Evolutionary conservation across 2,113 vertebrate genomes (phyloP).

Genomic region (Numida meleagris): DNA sequence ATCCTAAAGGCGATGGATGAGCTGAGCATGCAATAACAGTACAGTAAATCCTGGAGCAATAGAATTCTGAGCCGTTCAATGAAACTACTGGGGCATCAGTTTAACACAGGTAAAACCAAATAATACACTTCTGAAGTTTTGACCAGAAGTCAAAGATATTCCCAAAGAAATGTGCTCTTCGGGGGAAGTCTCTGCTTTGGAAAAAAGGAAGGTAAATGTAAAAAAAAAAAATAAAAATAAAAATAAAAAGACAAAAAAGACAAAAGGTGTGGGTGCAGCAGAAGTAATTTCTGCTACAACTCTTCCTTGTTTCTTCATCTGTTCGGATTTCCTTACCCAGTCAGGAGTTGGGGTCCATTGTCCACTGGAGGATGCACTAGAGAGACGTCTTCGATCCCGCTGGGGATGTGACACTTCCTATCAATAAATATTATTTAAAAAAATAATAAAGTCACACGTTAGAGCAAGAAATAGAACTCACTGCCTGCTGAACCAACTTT

Average conservation of each 20-base stretch:
- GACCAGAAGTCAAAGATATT: background rate
- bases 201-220: background rate
- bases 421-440: background rate
- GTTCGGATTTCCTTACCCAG: constrained; percentile 83
- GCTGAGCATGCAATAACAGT: background rate
- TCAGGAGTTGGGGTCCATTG: constrained; percentile 91
- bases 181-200: background rate
- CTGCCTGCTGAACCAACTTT: background rate
- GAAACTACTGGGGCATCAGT: background rate
- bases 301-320: background rate
- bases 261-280: background rate
- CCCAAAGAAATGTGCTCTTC: background rate
- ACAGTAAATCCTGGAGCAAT: background rate
- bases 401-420: constrained; percentile 87
- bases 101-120: background rate
- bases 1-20: background rate
- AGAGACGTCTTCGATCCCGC: constrained; percentile 84
- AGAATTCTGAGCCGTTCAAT: background rate
- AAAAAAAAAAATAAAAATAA: background rate
- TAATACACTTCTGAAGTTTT: background rate
- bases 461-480: background rate
- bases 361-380: constrained; percentile 81
- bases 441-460: background rate
- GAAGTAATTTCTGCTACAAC: background rate
- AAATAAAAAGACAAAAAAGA: background rate